Evolutionary conservation across 2,888 invertebrate species (phyloP), one percentile per base, ranked within the genome.

Genomic region (Melanchra persicariae): DNA sequence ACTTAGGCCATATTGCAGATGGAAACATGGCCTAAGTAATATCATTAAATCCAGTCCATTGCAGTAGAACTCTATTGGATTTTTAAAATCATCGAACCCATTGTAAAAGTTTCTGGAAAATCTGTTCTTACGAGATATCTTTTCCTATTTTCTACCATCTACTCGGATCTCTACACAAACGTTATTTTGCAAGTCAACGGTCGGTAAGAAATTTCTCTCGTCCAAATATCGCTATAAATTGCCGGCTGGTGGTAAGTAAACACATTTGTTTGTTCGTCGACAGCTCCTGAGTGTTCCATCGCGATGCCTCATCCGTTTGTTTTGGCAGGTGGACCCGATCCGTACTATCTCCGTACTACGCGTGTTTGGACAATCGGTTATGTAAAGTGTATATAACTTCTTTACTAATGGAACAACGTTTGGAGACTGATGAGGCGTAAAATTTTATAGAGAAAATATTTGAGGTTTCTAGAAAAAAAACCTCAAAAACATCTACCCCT

Each of bases 281-380:
- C 78, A 80, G 68, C 74, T 60, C 77, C 67, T 65, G 59, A 66
- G 58, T 71, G 69, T 61, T 77, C 74, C 75, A 71, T 64, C 69
- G 59, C 61, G 54, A 67, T 72, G 74, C 63, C 68, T 66, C 69
- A 72, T 79, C 58, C 89, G 91, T 93, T 93, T 94, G 83, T 94
- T 94, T 89, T 92, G 91, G 89, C 94, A 94, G 93, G 87, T 93
- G 93, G 86, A 85, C 79, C 80, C 86, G 82, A 69, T 69, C 83
- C 72, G 54, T 47, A 59, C 65, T 60, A 62, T 71, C 75, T 58
- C 73, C 54, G 61, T 69, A 68, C 66, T 63, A 71, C 51, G 54
- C 51, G 45, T 82, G 68, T 77, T 83, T 81, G 49, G 58, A 66
- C 65, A 72, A 64, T 68, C 81, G 72, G 74, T 85, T 82, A 77